Base-by-base conservation (phyloP, 2,797 vertebrate genomes). In the Sebastes goodei region DNA sequence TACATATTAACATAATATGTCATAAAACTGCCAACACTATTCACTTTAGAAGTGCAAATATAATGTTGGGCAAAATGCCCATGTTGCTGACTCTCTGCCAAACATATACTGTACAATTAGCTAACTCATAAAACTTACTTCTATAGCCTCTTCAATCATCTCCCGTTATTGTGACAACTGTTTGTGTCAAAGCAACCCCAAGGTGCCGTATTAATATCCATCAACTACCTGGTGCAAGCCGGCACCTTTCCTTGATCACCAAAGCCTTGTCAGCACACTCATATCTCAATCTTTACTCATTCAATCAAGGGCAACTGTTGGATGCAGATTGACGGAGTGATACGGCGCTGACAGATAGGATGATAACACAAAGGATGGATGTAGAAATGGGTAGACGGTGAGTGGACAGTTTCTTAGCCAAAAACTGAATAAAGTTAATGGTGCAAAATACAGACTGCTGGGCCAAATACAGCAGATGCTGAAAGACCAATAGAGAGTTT, bases 231-330 rank as follows among this genome's bases (percentile, higher is more conserved):
- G 71, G 49, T 25, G 9, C 65, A 72, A 83, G 71, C 53, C 69
- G 71, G 61, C 56, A 68, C 74, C 74, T 66, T 74, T 68, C 27
- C 76, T 73, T 65, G 35, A 76, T 84, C 71, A 70, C 14, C 70
- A 67, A 61, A 64, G 81, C 74, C 76, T 69, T 75, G 73, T 86
- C 81, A 87, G 62, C 69, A 49, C 46, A 27, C 55, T 59, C 55
- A 14, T 10, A 62, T 60, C 77, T 81, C 35, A 10, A 70, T 56
- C 56, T 78, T 78, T 74, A 65, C 75, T 79, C 74, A 74, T 68
- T 78, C 56, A 59, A 74, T 86, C 62, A 77, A 35, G 23, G 12
- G 30, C 38, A 65, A 38, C 15, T 72, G 63, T 9, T 65, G 46
- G 69, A 66, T 71, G 72, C 55, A 38, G 53, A 66, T 66, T 57